Conservation (phyloP, 2,113 vertebrate species). For the Mungos mungo region DNA sequence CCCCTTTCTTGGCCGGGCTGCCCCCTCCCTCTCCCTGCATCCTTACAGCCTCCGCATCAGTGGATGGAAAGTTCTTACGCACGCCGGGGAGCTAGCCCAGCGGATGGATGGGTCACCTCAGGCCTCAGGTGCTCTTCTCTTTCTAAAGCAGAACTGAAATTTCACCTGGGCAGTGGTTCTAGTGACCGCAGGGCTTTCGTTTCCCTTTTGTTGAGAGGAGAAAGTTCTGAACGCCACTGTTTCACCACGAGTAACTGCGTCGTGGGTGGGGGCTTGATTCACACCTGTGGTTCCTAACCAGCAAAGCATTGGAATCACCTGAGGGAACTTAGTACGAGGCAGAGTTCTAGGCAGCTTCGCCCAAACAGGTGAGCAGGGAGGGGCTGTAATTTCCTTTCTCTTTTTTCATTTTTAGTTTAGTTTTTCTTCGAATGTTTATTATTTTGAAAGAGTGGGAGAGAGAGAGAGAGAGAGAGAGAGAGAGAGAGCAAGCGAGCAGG, state of each 20-base stretch:
- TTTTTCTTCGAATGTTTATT: too few species aligned
- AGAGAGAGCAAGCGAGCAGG: too few species aligned
- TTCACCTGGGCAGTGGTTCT: constrained; percentile 34
- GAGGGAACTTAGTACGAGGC: not conserved
- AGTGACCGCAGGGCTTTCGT: constrained; percentile 45
- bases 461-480: too few species aligned
- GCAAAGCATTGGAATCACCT: not conserved
- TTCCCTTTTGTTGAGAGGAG: constrained; percentile 59
- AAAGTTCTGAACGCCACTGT: not conserved
- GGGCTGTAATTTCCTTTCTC: not conserved
- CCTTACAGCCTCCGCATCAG: not conserved
- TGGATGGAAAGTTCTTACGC: not conserved
- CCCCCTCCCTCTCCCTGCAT: not conserved
- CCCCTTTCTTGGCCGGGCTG: not conserved
- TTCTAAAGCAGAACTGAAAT: constrained; percentile 70
- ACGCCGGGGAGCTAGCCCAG: not conserved
- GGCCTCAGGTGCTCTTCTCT: constrained; percentile 20
- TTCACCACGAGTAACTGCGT: constrained; percentile 12
- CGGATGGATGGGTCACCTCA: not conserved
- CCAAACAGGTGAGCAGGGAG: not conserved
- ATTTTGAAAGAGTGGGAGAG: too few species aligned
- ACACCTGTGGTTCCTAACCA: not conserved
- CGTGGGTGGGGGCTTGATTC: not conserved
- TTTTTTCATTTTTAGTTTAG: not conserved
- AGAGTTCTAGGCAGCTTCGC: not conserved